Conservation (phyloP, 2,113 vertebrate species). For the Sigmodon hispidus region DNA sequence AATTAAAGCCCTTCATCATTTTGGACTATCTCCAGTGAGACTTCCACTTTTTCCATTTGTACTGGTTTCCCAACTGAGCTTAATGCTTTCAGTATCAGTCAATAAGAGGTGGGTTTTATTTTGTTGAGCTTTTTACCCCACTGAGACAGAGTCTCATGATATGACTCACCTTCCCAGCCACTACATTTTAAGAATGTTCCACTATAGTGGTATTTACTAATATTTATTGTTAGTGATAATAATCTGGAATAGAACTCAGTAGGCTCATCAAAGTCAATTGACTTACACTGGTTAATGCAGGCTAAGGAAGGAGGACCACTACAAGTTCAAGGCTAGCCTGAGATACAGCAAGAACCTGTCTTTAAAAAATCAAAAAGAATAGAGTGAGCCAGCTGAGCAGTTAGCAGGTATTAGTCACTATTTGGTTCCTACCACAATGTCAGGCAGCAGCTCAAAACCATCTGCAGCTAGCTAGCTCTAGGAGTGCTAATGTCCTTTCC, state of each 20-base stretch:
- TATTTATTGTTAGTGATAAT: not conserved
- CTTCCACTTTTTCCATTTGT: not conserved
- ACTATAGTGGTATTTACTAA: not conserved
- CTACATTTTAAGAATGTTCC: not conserved
- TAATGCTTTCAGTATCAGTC: not conserved
- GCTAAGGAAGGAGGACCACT: not conserved
- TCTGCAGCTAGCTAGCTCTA: not conserved
- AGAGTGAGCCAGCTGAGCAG: not conserved
- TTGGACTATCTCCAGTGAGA: not conserved
- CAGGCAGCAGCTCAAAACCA: not conserved
- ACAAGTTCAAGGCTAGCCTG: not conserved
- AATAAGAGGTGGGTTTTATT: not conserved
- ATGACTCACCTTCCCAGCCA: not conserved
- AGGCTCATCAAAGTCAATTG: not conserved
- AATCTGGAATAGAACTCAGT: not conserved
- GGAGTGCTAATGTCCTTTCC: not conserved
- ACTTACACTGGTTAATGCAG: not conserved
- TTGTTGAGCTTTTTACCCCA: too few species aligned
- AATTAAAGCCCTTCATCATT: not conserved
- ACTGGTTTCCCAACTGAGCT: conserved; percentile 27
- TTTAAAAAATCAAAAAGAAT: not conserved
- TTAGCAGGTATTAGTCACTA: not conserved
- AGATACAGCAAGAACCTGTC: not conserved
- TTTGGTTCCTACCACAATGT: not conserved
- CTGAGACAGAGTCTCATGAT: not conserved